Conservation (phyloP, 2,113 vertebrate species). For the Copsychus sechellarum region DNA sequence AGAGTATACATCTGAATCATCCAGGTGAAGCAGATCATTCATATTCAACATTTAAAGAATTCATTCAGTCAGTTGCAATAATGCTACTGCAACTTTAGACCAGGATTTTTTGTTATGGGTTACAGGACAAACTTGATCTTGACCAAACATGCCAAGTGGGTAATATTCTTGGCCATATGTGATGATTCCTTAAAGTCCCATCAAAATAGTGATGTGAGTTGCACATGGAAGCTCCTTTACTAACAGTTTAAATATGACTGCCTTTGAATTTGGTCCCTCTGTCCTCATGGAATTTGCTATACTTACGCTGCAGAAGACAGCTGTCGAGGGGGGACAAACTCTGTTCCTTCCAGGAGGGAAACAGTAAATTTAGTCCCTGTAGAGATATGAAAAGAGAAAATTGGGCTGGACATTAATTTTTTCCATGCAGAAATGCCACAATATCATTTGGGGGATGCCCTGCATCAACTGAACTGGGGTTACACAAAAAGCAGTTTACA, state of each 20-base stretch:
- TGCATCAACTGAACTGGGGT: not conserved
- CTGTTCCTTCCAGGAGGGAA: not conserved
- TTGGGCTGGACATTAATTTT: not conserved
- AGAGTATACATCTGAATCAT: not conserved
- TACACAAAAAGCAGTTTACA: not conserved
- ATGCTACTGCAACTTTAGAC: not conserved
- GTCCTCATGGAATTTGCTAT: not conserved
- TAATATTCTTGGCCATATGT: not conserved
- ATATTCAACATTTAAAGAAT: not conserved
- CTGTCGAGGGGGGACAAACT: not conserved
- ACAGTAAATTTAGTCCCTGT: not conserved
- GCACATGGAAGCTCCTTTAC: not conserved
- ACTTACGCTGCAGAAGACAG: not conserved
- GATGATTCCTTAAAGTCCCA: not conserved
- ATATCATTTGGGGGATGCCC: not conserved
- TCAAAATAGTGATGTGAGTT: not conserved
- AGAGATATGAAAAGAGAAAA: not conserved
- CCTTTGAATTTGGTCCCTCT: not conserved
- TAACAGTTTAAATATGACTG: not conserved
- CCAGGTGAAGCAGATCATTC: not conserved
- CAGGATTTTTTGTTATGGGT: not conserved
- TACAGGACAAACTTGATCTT: not conserved
- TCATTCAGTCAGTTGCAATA: not conserved
- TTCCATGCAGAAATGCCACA: not conserved
- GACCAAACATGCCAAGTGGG: fast-evolving